phyloP scores from a whole-genome alignment of 2,113 vertebrate genomes.

The Zosterops borbonicus region DNA sequence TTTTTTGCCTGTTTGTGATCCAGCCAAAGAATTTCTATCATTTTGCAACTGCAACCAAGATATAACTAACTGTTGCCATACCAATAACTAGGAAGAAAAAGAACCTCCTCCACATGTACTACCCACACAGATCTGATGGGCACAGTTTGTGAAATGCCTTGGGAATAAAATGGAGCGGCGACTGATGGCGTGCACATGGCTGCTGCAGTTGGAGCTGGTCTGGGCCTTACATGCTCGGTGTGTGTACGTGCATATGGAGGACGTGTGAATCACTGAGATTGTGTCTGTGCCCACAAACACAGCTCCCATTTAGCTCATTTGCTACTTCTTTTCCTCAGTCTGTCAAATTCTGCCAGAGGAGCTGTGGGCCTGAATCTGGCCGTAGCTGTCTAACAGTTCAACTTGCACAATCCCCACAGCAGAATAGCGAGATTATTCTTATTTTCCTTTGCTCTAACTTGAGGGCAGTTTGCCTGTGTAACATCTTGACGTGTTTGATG shows the following conservation, averaged over 20 bases:
- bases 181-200: not conserved
- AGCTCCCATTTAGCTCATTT: not conserved
- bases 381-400: not conserved
- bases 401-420: not conserved
- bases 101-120: conserved; percentile 56
- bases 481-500: not conserved
- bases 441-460: not conserved
- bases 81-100: conserved; percentile 51
- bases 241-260: not conserved
- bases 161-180: not conserved
- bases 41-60: conserved; percentile 49
- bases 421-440: not conserved
- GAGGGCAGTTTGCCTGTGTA: not conserved
- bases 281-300: not conserved
- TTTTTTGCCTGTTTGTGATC: conserved; percentile 48
- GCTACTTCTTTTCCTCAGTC: not conserved
- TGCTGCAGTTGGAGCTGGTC: not conserved
- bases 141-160: conserved; percentile 39
- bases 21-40: conserved; percentile 49
- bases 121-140: conserved; percentile 47
- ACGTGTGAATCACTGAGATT: not conserved
- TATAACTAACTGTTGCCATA: conserved; percentile 56
- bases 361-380: not conserved
- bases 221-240: fast-evolving
- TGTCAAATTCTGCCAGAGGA: not conserved